Conservation (phyloP, 1,140 invertebrate genomes). For the Drosophila setifemur region DNA sequence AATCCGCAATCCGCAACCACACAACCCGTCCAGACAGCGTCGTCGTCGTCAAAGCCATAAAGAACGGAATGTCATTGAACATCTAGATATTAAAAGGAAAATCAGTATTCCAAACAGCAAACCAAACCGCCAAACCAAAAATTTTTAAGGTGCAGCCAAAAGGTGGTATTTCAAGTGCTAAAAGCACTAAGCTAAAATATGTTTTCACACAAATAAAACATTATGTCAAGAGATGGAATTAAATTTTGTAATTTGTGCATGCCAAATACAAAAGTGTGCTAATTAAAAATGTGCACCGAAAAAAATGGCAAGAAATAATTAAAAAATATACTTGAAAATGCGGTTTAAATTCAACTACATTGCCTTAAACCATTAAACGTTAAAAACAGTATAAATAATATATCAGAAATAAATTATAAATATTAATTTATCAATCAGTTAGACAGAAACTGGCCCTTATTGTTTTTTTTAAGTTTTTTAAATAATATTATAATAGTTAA, state of each 20-base stretch:
- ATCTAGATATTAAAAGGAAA: slow-evolving; percentile 63
- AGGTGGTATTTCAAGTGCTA: slow-evolving; percentile 4
- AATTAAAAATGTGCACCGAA: no score
- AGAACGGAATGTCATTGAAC: slow-evolving; percentile 68
- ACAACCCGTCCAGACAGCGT: slow-evolving; percentile 41
- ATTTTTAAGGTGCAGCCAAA: slow-evolving; percentile 29
- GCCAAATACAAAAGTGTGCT: no score
- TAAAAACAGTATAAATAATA: background rate
- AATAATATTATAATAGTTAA: no score
- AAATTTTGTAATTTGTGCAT: no score
- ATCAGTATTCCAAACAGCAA: slow-evolving; percentile 52
- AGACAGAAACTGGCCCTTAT: no score
- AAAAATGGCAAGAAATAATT: background rate
- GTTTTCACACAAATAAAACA: background rate
- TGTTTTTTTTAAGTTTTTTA: no score
- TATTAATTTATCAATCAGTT: background rate
- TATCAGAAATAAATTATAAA: background rate
- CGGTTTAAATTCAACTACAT: no score
- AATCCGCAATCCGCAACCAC: slow-evolving; percentile 3
- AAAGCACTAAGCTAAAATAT: slow-evolving; percentile 5
- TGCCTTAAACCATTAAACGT: background rate
- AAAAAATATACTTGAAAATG: no score
- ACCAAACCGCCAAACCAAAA: background rate
- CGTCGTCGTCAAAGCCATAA: slow-evolving; percentile 36
- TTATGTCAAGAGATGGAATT: no score